Evolutionary conservation across 2,888 invertebrate species (phyloP), one percentile per base, ranked within the genome.

Genomic region (Kuschelorhynchus macadamiae): DNA sequence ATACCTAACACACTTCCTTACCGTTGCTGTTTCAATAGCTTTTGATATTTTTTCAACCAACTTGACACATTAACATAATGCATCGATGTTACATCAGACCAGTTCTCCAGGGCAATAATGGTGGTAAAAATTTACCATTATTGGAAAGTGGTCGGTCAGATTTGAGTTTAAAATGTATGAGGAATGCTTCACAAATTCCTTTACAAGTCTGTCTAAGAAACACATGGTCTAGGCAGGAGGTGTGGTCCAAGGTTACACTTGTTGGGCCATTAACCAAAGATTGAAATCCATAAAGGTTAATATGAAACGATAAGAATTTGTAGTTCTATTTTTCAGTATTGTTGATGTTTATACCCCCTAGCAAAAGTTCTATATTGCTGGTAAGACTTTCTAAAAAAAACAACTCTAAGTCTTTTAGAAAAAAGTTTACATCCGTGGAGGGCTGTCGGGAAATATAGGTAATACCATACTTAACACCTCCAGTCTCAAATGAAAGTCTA

Each of bases 161-260:
- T n/a, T n/a, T n/a, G n/a, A n/a, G n/a, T n/a, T n/a, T n/a, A n/a
- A n/a, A n/a, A n/a, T n/a, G n/a, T n/a, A n/a, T n/a, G n/a, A n/a
- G n/a, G 30, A 30, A 30, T 30, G 30, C 16, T 36, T 53, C 16
- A 36, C 36, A 36, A 25, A 53, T n/a, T 53, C 14, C 32, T 53
- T 53, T 53, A 36, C 36, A 4, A 36, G 4, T 17, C 30, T 53
- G 33, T 53, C 36, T 36, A 9, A 53, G 9, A 53, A 53, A 53
- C 33, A 53, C 18, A 33, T 53, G 53, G 36, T 53, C 53, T 33
- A 53, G 32, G 53, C 53, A 53, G 32, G 53, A 44, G 7, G 7
- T 11, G 8, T 16, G 18, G 18, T 44, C 18, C 16, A 17, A 2
- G 18, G 4, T 11, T 9, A 44, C 17, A 14, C 44, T 16, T 17